Percentiles rank a stretch among this genome's conserved stretches.
These are phyloP conservation scores for Dreissena polymorpha DNA, from an alignment of 1,140 invertebrate species.

Conservation along the genomic window DNA sequence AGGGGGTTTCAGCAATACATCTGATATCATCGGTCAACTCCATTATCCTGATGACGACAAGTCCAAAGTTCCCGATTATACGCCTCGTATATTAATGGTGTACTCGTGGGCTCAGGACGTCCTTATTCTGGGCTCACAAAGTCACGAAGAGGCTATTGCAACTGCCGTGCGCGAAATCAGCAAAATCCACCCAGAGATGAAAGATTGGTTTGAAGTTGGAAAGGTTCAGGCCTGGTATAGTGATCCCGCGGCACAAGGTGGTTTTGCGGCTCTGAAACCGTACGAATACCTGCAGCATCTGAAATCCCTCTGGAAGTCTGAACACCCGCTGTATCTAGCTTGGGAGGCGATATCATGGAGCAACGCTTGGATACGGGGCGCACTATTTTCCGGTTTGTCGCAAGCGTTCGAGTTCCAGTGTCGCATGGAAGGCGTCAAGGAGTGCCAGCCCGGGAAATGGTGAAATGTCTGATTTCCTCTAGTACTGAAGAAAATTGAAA, in stretches of 20 bases:
- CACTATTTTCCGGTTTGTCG: constrained; percentile 28
- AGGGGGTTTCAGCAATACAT: constrained; percentile 55
- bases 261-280: background rate
- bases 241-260: constrained; percentile 11
- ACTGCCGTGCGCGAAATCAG: constrained; percentile 52
- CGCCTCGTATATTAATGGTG: constrained; percentile 38
- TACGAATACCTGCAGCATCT: constrained; percentile 14
- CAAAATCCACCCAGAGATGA: constrained; percentile 58
- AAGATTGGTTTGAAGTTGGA: constrained; percentile 12
- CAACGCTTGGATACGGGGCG: constrained; percentile 41
- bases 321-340: constrained; percentile 3
- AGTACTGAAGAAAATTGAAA: too few relatives aligned
- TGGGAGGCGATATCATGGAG: constrained; percentile 35
- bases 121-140: constrained; percentile 42
- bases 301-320: constrained; percentile 1
- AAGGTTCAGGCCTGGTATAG: constrained; percentile 18
- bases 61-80: constrained; percentile 15
- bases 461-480: too few relatives aligned
- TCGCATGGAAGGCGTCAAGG: background rate
- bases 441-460: too few relatives aligned
- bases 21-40: constrained; percentile 52
- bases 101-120: constrained; percentile 55
- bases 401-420: constrained; percentile 14
- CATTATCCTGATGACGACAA: constrained; percentile 50
- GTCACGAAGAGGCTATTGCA: constrained; percentile 35